Evolutionary conservation across 2,888 invertebrate genomes (phyloP), one percentile per base, ranked within the genome.

Genomic region (Sphecodes monilicornis): DNA sequence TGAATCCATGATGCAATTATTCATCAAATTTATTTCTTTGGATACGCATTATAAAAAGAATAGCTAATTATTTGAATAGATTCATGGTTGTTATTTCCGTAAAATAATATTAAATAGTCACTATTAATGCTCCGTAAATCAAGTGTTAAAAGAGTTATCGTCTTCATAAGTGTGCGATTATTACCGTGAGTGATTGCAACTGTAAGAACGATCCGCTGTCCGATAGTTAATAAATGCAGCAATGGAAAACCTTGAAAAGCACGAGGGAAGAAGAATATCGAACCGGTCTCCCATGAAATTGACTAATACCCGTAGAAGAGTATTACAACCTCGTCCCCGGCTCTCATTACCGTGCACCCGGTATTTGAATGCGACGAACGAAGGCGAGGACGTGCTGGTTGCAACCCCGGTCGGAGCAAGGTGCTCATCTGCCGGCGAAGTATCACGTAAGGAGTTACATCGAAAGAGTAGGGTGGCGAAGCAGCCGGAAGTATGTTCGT

Each of bases 291-390:
- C 22, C 64, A 22, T 22, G 32, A 32, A 66, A 36, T 66, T 36
- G 64, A 32, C 64, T 36, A 81, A 72, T 72, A 46, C 60, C 29
- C 8, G 39, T 32, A 54, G 66, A 43, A 72, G n/a, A 46, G 39
- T 57, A 50, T 68, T 81, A 57, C n/a, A 39, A 18, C 22, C 32
- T 66, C 41, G 16, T 66, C 75, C 60, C 69, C 70, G 76, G 57
- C 26, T 41, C 46, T 16, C 78, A 39, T 57, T 71, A 69, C 57
- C 36, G 54, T 68, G 76, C 36, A 69, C 73, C 72, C 60, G 80
- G 87, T 71, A 89, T 84, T 88, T 84, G 87, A 89, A 87, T 85
- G 80, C 79, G 54, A 76, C 80, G 78, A n/a, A 36, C 72, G 78
- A 82, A 68, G 68, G 11, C 75, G 66, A 50, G 32, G 66, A 57